Evolutionary conservation across 2,797 vertebrate species (phyloP), one percentile per base, ranked within the genome.

Genomic region (Hippoglossus hippoglossus): DNA sequence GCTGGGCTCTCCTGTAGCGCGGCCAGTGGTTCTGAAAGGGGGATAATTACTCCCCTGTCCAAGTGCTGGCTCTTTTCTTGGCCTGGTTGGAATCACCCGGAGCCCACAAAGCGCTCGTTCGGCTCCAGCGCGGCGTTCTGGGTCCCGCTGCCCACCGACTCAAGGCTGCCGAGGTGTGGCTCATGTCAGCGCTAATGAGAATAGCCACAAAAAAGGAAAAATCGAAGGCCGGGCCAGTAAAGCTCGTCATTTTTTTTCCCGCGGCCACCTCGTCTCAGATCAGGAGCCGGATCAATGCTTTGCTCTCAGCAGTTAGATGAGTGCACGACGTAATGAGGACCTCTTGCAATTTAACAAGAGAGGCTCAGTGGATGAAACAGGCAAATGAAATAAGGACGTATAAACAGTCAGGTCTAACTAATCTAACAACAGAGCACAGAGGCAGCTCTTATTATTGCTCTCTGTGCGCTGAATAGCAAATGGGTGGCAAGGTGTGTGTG

Each of bases 161-260:
- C 63, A 31, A 77, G 70, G 74, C 77, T 82, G 76, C 75, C 4
- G 55, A 67, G 73, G 70, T 47, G 62, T 18, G 41, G 59, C 77
- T 46, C 19, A 2, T 75, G 83, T 91, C 87, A 60, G 55, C 73
- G 10, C 89, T 92, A 93, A 93, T 90, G 91, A 92, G 90, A 85
- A 71, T 47, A 81, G 89, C 82, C 84, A 61, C 80, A 41, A 56
- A 81, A 92, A 92, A 91, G 66, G 68, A 87, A 93, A 90, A 92
- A 92, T 91, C 66, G 71, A 88, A 92, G 61, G 62, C 56, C 44
- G 50, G 50, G 64, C 67, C 80, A 59, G 79, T 77, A 66, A 26
- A 39, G 79, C 86, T 80, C 47, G 68, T 86, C 73, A 72, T 87
- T 86, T 88, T 88, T 31, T 31, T 28, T 28, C 79, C 67, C 4